Evolutionary conservation across 2,797 vertebrate species (phyloP).

Genomic region (Melanotaenia trifasciata): DNA sequence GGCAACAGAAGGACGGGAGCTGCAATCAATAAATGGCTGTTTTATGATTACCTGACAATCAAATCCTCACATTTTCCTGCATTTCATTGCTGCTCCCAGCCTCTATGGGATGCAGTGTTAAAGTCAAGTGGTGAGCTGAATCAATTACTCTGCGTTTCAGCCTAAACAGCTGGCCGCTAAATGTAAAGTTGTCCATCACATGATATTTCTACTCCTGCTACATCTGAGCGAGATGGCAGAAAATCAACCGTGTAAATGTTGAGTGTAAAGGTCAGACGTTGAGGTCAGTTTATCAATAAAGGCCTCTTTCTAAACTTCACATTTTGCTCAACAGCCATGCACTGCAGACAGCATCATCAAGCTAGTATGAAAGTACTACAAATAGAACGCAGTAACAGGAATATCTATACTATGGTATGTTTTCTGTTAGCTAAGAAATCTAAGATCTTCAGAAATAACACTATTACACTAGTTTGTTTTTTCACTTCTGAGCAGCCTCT

Average conservation of each 20-base stretch:
- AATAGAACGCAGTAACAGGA: not conserved
- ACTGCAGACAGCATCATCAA: not conserved
- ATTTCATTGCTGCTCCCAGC: not conserved
- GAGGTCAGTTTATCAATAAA: slow-evolving; percentile 42
- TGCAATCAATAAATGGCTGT: slow-evolving; percentile 22
- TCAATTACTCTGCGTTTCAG: slow-evolving; percentile 12
- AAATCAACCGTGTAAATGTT: slow-evolving; percentile 50
- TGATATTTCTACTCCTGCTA: slow-evolving; percentile 42
- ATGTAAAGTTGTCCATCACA: slow-evolving; percentile 43
- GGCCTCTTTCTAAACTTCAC: slow-evolving; percentile 41
- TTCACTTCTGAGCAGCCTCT: not conserved
- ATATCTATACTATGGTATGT: not conserved
- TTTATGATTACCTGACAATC: slow-evolving; percentile 50
- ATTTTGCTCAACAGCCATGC: slow-evolving; percentile 12
- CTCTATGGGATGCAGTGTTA: not conserved
- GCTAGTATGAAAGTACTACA: not conserved
- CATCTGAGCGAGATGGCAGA: slow-evolving; percentile 29
- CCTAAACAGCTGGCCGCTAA: slow-evolving; percentile 31
- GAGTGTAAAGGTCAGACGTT: slow-evolving; percentile 49
- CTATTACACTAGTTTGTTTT: not conserved
- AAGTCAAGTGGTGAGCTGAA: not conserved
- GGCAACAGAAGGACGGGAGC: slow-evolving; percentile 3
- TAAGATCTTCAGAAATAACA: no score
- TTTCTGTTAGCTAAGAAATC: no score
- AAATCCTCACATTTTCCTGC: slow-evolving; percentile 24